These are phyloP conservation scores for Drosophila kanapiae DNA, from an alignment of 1,140 invertebrate species.

Conservation along the genomic window DNA sequence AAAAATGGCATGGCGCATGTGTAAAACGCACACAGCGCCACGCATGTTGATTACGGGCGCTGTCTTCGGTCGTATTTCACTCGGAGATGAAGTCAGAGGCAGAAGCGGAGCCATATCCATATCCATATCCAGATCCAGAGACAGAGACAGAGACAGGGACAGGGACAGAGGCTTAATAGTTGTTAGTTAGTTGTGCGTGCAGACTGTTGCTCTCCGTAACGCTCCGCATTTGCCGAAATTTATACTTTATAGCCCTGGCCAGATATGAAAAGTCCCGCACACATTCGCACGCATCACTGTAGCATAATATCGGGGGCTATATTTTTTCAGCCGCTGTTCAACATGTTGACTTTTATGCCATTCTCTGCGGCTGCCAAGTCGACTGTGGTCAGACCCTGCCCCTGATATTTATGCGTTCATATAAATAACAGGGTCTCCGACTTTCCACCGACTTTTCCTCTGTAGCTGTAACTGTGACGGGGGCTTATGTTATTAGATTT, in stretches of 20 bases:
- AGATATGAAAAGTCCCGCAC: constrained; percentile 79
- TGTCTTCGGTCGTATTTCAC: constrained; percentile 56
- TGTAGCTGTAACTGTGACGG: constrained; percentile 19
- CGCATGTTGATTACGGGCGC: constrained; percentile 74
- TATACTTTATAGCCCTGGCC: constrained; percentile 78
- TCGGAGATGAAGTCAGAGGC: constrained; percentile 44
- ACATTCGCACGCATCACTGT: constrained; percentile 27
- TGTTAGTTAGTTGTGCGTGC: constrained; percentile 82
- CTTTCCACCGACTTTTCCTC: constrained; percentile 17
- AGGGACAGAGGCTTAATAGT: constrained; percentile 72
- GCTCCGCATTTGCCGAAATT: constrained; percentile 75
- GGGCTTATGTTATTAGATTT: constrained; percentile 80
- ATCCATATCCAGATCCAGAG: constrained; percentile 23
- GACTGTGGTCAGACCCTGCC: constrained; percentile 71
- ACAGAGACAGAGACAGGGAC: constrained; percentile 7
- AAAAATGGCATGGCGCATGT: constrained; percentile 74
- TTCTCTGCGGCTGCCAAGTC: constrained; percentile 77
- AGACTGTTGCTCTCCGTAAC: constrained; percentile 45
- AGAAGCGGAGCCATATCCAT: constrained; percentile 13
- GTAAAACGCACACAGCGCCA: constrained; percentile 65
- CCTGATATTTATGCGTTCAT: constrained; percentile 76
- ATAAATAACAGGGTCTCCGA: constrained; percentile 70
- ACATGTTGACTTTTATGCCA: constrained; percentile 83
- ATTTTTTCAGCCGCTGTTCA: constrained; percentile 75
- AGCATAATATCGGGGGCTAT: constrained; percentile 68